Evolutionary conservation across 2,888 invertebrate species (phyloP), one percentile per base, ranked within the genome.

Genomic region (Oscheius sp.): DNA sequence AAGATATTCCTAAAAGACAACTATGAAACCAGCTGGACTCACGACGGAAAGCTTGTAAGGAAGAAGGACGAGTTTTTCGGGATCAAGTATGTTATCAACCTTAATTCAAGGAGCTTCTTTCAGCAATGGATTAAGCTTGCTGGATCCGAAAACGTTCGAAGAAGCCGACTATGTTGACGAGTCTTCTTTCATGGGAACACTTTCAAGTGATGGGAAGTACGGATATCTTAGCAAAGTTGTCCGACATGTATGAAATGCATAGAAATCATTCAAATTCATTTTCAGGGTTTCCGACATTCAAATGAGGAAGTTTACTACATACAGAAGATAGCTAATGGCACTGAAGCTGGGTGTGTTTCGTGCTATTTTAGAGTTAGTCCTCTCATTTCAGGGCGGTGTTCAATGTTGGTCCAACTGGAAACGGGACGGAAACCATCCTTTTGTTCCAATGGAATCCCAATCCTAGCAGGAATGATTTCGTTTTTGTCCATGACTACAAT

Each of bases 371-470:
- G 1, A 42, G 21, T 21, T 13, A 37, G 5, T 51, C 50, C 7
- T 63, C 55, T n/a, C 29, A 10, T n/a, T 51, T 74, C 66, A 79
- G 77, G 11, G 57, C 53, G 5, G 11, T 11, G 10, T 79, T 76
- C 74, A 50, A 51, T 32, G 79, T 81, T 5, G 79, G 79, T 3
- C 77, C 79, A 2, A 74, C 53, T 42, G 77, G 79, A 57, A 79
- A 75, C 48, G 70, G 78, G 0, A 68, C 76, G 2, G 78, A 78
- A 47, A 66, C 58, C 0, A 77, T 83, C 58, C 77, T 76, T 65
- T 73, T 76, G 11, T 82, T 83, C 48, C 70, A 75, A 33, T 83
- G 83, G 83, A 82, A 82, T 70, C 80, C 82, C 1, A 72, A 78
- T 33, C 51, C 66, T 3, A 35, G 70, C 11, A 74, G 66, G 29